phyloP scores from a whole-genome alignment of 2,113 vertebrate species.

The Ia io region DNA sequence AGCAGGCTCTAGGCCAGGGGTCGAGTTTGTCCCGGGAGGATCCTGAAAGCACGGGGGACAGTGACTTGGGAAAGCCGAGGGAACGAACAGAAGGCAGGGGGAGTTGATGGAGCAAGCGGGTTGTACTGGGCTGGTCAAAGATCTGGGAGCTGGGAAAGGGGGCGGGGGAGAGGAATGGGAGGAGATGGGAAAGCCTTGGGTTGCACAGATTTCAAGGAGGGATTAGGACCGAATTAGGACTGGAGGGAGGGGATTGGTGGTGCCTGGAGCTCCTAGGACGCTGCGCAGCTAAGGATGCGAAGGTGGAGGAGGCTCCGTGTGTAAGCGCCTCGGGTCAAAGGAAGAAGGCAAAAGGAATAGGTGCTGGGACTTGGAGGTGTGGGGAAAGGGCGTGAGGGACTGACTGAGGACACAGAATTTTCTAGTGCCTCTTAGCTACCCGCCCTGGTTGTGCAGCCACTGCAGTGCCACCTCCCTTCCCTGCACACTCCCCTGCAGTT shows the following conservation, averaged over 20 bases:
- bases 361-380: neutral
- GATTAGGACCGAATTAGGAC: neutral
- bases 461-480: neutral
- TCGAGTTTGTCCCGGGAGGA: neutral
- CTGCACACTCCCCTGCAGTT: neutral
- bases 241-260: accelerated
- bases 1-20: neutral
- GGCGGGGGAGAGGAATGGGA: accelerated
- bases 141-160: neutral
- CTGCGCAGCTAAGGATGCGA: neutral
- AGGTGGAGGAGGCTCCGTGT: neutral
- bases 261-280: neutral
- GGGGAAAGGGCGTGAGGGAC: neutral
- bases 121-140: neutral
- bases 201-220: neutral
- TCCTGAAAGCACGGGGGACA: neutral
- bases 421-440: neutral
- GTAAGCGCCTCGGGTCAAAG: neutral
- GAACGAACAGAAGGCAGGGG: too few species aligned
- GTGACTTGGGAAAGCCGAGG: neutral
- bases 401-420: neutral
- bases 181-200: neutral
- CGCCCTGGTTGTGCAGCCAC: neutral
- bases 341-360: neutral
- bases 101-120: neutral